These are phyloP conservation scores for Drosophila tanythrix DNA, from an alignment of 2,888 invertebrate species.

Conservation along the genomic window DNA sequence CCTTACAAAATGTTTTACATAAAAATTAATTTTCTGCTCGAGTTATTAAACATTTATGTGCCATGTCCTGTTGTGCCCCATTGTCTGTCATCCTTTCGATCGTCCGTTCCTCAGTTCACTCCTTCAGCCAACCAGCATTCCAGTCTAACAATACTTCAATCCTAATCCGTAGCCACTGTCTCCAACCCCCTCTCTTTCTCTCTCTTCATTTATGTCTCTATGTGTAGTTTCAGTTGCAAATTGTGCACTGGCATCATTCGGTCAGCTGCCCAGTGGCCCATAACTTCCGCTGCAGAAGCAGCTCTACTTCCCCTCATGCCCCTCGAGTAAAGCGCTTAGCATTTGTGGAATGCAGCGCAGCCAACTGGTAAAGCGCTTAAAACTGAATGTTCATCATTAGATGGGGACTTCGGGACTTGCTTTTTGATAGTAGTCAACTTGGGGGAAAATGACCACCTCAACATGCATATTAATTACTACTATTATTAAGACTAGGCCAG, in stretches of 20 bases:
- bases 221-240: conserved; percentile 37
- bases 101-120: conserved; percentile 1
- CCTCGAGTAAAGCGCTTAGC: conserved; percentile 53
- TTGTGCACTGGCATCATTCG: conserved; percentile 46
- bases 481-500: conserved; percentile 11
- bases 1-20: conserved; percentile 36
- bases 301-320: neutral
- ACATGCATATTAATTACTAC: conserved; percentile 39
- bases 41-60: conserved; percentile 64
- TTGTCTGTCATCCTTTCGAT: conserved; percentile 20
- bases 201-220: neutral
- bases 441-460: conserved; percentile 17
- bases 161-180: conserved; percentile 66
- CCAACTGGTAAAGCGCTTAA: conserved; percentile 67
- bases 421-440: conserved; percentile 26
- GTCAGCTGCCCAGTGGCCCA: conserved; percentile 39
- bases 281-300: conserved; percentile 44
- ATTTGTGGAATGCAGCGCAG: conserved; percentile 36
- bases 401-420: conserved; percentile 16
- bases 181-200: neutral
- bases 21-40: conserved; percentile 72
- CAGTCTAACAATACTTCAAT: conserved; percentile 13
- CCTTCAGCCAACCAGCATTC: neutral
- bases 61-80: conserved; percentile 12
- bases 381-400: conserved; percentile 59